phyloP scores from a whole-genome alignment of 2,888 invertebrate species.

The Biston stratarius region DNA sequence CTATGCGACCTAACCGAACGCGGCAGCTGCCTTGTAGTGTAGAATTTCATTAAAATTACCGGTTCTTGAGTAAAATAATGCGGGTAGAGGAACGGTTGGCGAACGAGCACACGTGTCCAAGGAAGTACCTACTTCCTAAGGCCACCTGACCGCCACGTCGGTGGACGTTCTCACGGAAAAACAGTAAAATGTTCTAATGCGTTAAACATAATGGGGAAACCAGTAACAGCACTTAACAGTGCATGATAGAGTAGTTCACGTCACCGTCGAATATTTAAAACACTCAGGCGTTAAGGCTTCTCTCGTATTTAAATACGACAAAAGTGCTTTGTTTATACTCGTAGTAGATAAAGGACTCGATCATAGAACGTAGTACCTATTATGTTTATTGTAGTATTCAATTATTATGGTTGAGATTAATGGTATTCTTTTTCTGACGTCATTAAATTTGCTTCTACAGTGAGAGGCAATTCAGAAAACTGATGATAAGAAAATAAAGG shows the following conservation, averaged over 20 bases:
- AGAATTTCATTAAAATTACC: slow-evolving; percentile 82
- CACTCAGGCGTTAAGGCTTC: slow-evolving; percentile 23
- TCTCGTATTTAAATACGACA: background rate
- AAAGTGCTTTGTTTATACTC: no score
- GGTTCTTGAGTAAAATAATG: slow-evolving; percentile 77
- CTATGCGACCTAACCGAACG: slow-evolving; percentile 65
- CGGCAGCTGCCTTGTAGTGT: slow-evolving; percentile 78
- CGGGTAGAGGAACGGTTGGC: slow-evolving; percentile 75
- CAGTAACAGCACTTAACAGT: slow-evolving; percentile 68
- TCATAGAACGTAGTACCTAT: no score
- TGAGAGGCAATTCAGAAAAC: no score
- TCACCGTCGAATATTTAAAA: slow-evolving; percentile 41
- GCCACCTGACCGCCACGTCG: slow-evolving; percentile 68
- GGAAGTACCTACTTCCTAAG: slow-evolving; percentile 69
- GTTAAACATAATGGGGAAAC: slow-evolving; percentile 69
- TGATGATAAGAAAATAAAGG: no score
- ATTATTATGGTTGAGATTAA: no score
- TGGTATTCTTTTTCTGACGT: no score
- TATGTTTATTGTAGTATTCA: no score
- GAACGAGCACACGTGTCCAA: slow-evolving; percentile 74
- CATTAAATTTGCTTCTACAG: no score
- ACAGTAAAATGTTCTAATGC: slow-evolving; percentile 65
- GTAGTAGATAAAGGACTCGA: no score
- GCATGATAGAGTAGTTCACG: slow-evolving; percentile 44
- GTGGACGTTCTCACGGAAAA: slow-evolving; percentile 75